Conservation (phyloP, 2,797 vertebrate genomes). For the Chromis chromis region DNA sequence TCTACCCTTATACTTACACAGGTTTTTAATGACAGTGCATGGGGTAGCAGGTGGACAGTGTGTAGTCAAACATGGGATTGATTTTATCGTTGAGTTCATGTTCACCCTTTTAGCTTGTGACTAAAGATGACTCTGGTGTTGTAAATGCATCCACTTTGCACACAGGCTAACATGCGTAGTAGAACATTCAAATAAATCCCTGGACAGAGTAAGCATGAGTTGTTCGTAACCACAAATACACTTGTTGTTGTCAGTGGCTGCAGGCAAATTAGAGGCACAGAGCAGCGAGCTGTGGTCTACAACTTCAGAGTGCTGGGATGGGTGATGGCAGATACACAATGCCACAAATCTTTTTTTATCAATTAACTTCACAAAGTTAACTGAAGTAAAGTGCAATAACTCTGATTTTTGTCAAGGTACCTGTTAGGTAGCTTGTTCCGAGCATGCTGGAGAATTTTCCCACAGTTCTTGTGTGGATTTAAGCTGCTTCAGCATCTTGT, state of each 20-base stretch:
- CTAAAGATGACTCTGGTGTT: not conserved
- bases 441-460: too few species aligned
- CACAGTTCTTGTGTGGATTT: too few species aligned
- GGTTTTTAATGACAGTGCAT: not conserved
- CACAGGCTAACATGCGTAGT: not conserved
- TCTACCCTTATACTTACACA: not conserved
- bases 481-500: too few species aligned
- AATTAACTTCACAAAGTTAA: too few species aligned
- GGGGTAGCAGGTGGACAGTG: too few species aligned
- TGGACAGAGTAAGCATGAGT: not conserved
- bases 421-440: not conserved
- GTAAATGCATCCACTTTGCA: conserved; percentile 23
- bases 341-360: too few species aligned
- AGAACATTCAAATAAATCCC: not conserved
- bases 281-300: not conserved
- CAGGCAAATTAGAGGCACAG: conserved; percentile 3
- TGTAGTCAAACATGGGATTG: not conserved
- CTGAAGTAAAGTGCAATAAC: not conserved
- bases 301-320: not conserved
- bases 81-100: not conserved
- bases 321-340: not conserved
- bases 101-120: not conserved
- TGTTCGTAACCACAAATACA: not conserved
- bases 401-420: not conserved
- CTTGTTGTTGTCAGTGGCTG: conserved; percentile 5